phyloP scores from a whole-genome alignment of 2,797 vertebrate species.

The Sebastes cheni region DNA sequence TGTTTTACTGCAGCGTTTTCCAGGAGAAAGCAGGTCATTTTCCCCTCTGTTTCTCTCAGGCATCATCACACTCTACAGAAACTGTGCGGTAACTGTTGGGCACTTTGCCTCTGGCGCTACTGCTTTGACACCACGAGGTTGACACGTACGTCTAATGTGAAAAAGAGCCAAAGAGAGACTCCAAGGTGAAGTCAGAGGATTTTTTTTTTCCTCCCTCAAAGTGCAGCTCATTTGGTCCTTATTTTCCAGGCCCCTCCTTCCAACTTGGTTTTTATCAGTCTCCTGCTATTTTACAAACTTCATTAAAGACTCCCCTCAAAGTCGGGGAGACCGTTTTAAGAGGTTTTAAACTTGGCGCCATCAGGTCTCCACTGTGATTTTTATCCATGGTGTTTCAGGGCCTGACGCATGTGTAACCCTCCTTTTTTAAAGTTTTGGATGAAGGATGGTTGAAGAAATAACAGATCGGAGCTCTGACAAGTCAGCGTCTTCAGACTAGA shows the following conservation, averaged over 20 bases:
- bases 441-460: background rate
- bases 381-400: background rate
- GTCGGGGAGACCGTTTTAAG: constrained; percentile 21
- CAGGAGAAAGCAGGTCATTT: constrained; percentile 40
- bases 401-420: background rate
- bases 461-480: constrained; percentile 9
- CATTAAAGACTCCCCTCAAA: constrained; percentile 57
- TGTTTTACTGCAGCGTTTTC: constrained; percentile 22
- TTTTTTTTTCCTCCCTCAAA: constrained; percentile 23
- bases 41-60: constrained; percentile 4
- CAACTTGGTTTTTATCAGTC: constrained; percentile 45
- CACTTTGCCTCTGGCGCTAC: constrained; percentile 13
- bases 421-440: background rate
- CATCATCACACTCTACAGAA: background rate
- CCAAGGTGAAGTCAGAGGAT: constrained; percentile 24
- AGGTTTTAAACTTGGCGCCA: constrained; percentile 40
- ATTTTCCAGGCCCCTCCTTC: constrained; percentile 48
- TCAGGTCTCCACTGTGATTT: background rate
- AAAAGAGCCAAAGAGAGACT: constrained; percentile 36
- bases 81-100: constrained; percentile 13
- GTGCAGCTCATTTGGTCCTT: constrained; percentile 69
- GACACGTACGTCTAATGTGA: background rate
- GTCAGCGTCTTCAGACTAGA: constrained; percentile 18
- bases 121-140: constrained; percentile 18
- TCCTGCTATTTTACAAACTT: constrained; percentile 76